Evolutionary conservation across 1,140 invertebrate genomes (phyloP).

Genomic region (Trichonephila clavata): DNA sequence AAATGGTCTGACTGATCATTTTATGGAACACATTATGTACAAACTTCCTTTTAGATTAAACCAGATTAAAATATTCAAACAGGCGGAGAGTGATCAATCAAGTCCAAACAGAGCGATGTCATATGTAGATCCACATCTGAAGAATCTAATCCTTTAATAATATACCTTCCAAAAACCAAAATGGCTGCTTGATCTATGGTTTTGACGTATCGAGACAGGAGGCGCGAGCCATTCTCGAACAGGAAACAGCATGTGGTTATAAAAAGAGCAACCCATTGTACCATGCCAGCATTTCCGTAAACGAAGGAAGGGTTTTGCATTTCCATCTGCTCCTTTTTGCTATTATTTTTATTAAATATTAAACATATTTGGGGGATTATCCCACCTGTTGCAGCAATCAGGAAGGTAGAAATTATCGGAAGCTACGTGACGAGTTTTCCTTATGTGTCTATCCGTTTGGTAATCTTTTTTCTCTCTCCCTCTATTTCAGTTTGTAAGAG

Average conservation of each 20-base stretch:
- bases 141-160: no score
- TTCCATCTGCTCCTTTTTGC: constrained; percentile 12
- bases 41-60: no score
- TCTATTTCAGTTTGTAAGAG: not conserved
- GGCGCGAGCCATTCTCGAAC: not conserved
- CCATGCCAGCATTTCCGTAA: not conserved
- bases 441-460: not conserved
- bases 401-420: not conserved
- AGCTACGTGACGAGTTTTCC: not conserved
- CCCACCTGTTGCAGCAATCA: not conserved
- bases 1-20: no score
- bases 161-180: not conserved
- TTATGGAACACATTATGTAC: no score
- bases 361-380: constrained; percentile 16
- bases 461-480: not conserved
- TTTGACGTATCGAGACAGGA: not conserved
- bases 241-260: constrained; percentile 12
- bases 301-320: constrained; percentile 16
- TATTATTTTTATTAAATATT: constrained; percentile 5
- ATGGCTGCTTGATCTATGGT: not conserved
- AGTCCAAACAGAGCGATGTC: no score
- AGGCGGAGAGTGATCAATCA: no score
- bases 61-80: no score
- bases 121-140: no score
- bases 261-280: not conserved